Evolutionary conservation across 2,113 vertebrate genomes (phyloP).

Genomic region (Sturnira hondurensis): DNA sequence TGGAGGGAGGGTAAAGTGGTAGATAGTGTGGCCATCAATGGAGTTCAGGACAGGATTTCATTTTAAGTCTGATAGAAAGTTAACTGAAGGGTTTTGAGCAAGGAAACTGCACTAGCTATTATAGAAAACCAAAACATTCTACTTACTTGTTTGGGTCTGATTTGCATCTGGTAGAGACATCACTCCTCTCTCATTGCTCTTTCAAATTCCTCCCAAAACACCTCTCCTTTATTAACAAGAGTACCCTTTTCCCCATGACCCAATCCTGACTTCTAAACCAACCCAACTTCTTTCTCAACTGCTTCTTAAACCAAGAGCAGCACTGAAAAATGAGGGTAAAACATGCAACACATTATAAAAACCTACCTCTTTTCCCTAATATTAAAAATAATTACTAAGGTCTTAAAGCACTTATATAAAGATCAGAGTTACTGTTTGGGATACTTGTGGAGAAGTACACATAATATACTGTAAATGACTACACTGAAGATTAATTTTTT

Average conservation of each 20-base stretch:
- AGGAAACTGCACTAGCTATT: not conserved
- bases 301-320: not conserved
- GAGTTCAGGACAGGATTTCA: not conserved
- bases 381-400: not conserved
- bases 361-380: not conserved
- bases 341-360: not conserved
- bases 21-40: not conserved
- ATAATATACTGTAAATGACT: not conserved
- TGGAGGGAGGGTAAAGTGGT: not conserved
- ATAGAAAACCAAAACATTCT: not conserved
- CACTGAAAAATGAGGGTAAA: not conserved
- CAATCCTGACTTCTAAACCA: not conserved
- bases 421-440: not conserved
- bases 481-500: not conserved
- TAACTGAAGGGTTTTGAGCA: not conserved
- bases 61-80: not conserved
- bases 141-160: not conserved
- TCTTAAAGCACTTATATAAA: not conserved
- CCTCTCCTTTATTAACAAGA: not conserved
- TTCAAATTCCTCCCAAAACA: not conserved
- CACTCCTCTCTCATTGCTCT: not conserved
- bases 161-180: not conserved
- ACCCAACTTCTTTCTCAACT: conserved; percentile 19
- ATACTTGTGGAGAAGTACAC: not conserved
- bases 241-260: not conserved